Evolutionary conservation across 2,797 vertebrate species (phyloP).

Genomic region (Pseudocheirus occidentalis): DNA sequence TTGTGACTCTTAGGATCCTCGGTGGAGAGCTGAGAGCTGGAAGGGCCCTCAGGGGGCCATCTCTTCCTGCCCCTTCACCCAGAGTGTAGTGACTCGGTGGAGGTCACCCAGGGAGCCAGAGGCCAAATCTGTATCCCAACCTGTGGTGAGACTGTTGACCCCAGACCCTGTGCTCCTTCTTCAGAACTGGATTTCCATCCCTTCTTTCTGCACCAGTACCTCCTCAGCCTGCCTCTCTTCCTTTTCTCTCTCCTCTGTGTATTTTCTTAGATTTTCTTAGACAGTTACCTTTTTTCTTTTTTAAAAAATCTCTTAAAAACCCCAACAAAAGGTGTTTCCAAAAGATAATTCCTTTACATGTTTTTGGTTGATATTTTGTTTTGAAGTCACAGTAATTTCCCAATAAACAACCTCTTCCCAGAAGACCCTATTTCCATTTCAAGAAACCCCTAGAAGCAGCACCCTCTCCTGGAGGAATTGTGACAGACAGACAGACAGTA

Average conservation of each 20-base stretch:
- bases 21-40: too few species aligned
- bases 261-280: background rate
- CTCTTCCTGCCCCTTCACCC: too few species aligned
- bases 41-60: too few species aligned
- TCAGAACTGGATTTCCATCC: too few species aligned
- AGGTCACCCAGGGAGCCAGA: background rate
- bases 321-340: background rate
- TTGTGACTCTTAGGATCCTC: background rate
- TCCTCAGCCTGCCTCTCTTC: too few species aligned
- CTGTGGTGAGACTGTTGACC: too few species aligned
- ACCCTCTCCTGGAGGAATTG: background rate
- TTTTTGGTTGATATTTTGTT: background rate
- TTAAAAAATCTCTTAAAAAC: background rate
- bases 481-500: background rate
- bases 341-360: background rate
- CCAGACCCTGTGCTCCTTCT: too few species aligned
- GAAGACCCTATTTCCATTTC: background rate
- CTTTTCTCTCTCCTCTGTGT: too few species aligned
- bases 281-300: background rate
- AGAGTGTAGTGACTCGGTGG: too few species aligned
- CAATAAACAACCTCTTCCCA: background rate
- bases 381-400: background rate
- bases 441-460: background rate
- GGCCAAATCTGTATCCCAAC: too few species aligned
- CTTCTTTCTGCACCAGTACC: too few species aligned